Conservation (phyloP, 2,113 vertebrate genomes). For the Collichthys lucidus region DNA sequence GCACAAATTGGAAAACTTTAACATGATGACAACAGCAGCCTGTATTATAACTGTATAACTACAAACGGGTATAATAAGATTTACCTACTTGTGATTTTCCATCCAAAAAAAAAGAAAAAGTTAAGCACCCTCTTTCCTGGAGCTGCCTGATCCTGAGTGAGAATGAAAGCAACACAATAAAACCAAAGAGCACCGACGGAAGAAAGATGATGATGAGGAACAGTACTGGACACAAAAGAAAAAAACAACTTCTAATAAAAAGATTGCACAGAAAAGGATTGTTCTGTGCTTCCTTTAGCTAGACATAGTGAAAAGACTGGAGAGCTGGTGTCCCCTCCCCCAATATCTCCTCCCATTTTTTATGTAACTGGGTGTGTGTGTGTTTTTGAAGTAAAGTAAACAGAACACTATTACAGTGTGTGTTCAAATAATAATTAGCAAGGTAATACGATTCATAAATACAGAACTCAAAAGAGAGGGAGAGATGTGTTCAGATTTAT, state of each 20-base stretch:
- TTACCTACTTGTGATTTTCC: slow-evolving; percentile 36
- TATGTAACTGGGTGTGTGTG: not conserved
- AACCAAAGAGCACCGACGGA: not conserved
- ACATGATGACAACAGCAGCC: not conserved
- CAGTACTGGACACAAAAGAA: no score
- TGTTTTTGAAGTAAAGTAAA: not conserved
- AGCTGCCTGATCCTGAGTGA: not conserved
- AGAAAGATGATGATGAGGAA: not conserved
- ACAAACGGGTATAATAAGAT: not conserved
- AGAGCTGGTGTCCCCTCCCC: not conserved
- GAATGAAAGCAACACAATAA: not conserved
- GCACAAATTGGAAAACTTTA: not conserved
- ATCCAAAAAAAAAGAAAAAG: not conserved
- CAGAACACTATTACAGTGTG: not conserved
- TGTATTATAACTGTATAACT: not conserved
- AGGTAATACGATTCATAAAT: not conserved
- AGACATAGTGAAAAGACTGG: accelerated
- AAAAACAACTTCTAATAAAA: not conserved
- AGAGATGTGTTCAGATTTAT: no score
- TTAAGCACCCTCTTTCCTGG: not conserved
- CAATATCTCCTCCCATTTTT: not conserved
- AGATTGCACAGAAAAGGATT: not conserved
- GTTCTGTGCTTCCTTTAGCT: not conserved
- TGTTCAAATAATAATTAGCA: not conserved
- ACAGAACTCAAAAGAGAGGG: not conserved